Evolutionary conservation across 2,797 vertebrate genomes (phyloP), one percentile per base, ranked within the genome.

Genomic region (Tenualosa thibaudeaui): DNA sequence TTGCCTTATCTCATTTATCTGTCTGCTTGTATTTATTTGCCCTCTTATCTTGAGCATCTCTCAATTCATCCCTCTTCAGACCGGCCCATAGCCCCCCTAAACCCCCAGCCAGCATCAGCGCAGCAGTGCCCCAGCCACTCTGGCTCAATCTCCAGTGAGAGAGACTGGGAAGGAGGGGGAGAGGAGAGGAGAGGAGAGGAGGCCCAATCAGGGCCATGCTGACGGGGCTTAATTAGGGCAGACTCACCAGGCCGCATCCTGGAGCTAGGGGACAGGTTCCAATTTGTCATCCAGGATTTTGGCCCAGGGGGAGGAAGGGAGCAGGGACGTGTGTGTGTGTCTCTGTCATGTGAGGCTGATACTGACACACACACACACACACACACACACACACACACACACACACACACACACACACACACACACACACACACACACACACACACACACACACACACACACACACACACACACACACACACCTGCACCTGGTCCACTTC

Each of bases 231-330:
- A 84, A 88, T 88, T 84, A 83, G 43, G 19, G 53, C 53, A 68
- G 71, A 24, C 51, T 81, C 54, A 65, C 65, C 43, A 81, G 53
- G 50, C 56, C 9, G 81, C 6, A 68, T 83, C 83, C 87, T 71
- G n/a, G 49, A 58, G 81, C 4, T 78, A 82, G 37, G 46, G 83
- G 83, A 86, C 86, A 58, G 86, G 49, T 81, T 54, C 81, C 71
- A 86, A 88, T 88, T 88, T 86, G 87, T 88, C 87, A 88, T 81
- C 50, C 56, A 58, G 43, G 49, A 81, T 68, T 82, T 53, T 83
- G 58, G 56, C 85, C 83, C 65, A 15, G 87, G 81, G 83, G 50
- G 5, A 62, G 22, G 2, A 4, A 58, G 13, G 68, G 71, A 83
- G 56, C 71, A 49, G 40, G 78, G 19, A 62, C 31, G 53, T 62